phyloP scores from a whole-genome alignment of 1,140 invertebrate species.

The Macrosteles quadrilineatus region DNA sequence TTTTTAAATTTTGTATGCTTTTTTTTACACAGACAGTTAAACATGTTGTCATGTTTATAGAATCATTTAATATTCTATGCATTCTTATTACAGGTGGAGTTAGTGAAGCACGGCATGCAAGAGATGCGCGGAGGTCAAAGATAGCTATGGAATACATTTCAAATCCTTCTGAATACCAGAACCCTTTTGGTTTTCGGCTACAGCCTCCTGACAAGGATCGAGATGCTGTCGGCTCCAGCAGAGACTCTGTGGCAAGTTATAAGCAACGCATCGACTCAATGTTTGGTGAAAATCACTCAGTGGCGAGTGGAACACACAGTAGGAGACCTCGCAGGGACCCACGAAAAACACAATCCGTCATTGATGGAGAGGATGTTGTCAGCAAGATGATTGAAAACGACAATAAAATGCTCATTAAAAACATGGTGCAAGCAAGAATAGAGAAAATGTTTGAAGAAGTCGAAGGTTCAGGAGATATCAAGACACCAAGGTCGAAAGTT shows the following conservation, averaged over 20 bases:
- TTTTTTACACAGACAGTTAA: too few species aligned
- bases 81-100: too few species aligned
- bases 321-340: neutral
- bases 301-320: slow-evolving; percentile 25
- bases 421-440: slow-evolving; percentile 79
- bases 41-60: too few species aligned
- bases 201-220: slow-evolving; percentile 53
- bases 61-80: too few species aligned
- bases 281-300: slow-evolving; percentile 66
- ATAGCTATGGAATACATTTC: slow-evolving; percentile 6
- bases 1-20: too few species aligned
- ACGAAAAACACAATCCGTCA: neutral
- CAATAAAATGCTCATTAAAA: slow-evolving; percentile 53
- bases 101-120: too few species aligned
- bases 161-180: slow-evolving; percentile 9
- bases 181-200: slow-evolving; percentile 48
- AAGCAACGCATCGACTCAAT: slow-evolving; percentile 82
- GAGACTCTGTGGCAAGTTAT: slow-evolving; percentile 57
- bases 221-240: slow-evolving; percentile 57
- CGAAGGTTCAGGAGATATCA: slow-evolving; percentile 22
- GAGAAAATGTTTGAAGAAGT: slow-evolving; percentile 79
- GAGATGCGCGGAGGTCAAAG: neutral
- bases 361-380: slow-evolving; percentile 16
- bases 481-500: slow-evolving; percentile 32
- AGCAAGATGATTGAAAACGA: slow-evolving; percentile 17